A percentile compares a stretch with the other conserved stretches of the same genome.
Conservation (phyloP, 2,113 vertebrate genomes). For the Symphodus melops region DNA sequence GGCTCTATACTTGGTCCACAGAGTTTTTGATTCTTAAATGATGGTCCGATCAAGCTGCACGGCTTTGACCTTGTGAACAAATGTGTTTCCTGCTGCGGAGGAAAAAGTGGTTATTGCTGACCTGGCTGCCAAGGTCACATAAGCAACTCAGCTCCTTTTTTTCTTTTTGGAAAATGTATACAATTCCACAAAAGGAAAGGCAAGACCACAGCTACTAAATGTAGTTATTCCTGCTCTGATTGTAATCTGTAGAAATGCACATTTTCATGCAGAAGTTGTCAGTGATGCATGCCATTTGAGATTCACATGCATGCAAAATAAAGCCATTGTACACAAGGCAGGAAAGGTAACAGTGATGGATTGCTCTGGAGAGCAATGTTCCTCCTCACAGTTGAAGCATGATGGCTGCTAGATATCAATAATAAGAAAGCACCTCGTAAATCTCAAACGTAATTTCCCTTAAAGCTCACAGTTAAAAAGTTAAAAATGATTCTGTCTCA, state of each 20-base stretch:
- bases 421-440: slow-evolving; percentile 43
- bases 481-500: slow-evolving; percentile 14
- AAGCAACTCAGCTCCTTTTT: slow-evolving; percentile 9
- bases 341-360: slow-evolving; percentile 42
- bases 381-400: slow-evolving; percentile 44
- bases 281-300: slow-evolving; percentile 11
- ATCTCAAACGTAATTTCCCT: slow-evolving; percentile 43
- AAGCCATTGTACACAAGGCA: slow-evolving; percentile 34
- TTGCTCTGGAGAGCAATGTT: slow-evolving; percentile 43
- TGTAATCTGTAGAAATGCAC: slow-evolving; percentile 1
- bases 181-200: slow-evolving; percentile 20
- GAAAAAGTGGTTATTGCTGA: slow-evolving; percentile 20
- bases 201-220: slow-evolving; percentile 7
- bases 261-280: slow-evolving; percentile 14
- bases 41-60: neutral
- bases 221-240: neutral
- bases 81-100: neutral
- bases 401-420: slow-evolving; percentile 58
- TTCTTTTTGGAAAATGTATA: slow-evolving; percentile 29
- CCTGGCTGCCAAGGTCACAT: slow-evolving; percentile 27
- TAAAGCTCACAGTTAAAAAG: slow-evolving; percentile 31
- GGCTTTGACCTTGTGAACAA: slow-evolving; percentile 28
- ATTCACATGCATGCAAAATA: slow-evolving; percentile 48
- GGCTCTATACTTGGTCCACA: neutral
- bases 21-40: slow-evolving; percentile 1